Evolutionary conservation across 2,797 vertebrate species (phyloP).

Genomic region (Macropus fuliginosus): DNA sequence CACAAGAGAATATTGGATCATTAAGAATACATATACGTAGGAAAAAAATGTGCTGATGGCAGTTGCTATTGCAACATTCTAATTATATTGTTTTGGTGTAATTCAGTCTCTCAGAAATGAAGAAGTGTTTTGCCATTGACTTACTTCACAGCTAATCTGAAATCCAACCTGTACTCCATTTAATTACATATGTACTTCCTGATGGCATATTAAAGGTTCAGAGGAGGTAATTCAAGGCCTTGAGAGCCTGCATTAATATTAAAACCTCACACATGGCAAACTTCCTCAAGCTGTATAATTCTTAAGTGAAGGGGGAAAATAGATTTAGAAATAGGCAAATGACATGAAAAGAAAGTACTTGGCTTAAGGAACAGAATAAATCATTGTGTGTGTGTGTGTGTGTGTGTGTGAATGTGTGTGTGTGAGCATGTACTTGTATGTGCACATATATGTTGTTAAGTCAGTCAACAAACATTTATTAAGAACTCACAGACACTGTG

Average conservation of each 20-base stretch:
- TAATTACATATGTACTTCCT: constrained; percentile 80
- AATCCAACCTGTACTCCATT: constrained; percentile 63
- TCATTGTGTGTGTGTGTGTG: not conserved
- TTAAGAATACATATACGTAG: not conserved
- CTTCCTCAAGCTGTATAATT: constrained; percentile 70
- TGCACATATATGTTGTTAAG: not conserved
- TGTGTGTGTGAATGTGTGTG: not conserved
- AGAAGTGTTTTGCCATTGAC: constrained; percentile 73
- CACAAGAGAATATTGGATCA: not conserved
- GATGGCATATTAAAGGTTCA: constrained; percentile 78
- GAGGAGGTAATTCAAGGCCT: constrained; percentile 79
- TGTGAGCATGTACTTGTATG: not conserved
- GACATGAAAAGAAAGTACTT: constrained; percentile 53
- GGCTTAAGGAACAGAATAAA: not conserved
- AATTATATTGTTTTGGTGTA: constrained; percentile 56
- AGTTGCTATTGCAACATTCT: not conserved
- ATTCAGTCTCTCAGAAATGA: constrained; percentile 58
- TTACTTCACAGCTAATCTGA: constrained; percentile 69
- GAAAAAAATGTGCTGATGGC: not conserved
- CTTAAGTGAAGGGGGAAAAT: constrained; percentile 45
- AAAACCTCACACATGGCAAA: constrained; percentile 69
- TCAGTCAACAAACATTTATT: not conserved
- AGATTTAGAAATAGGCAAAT: constrained; percentile 5
- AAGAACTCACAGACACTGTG: not conserved
- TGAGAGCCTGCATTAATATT: constrained; percentile 67